These are phyloP conservation scores for Drosophila cyrtoloma DNA, from an alignment of 2,888 invertebrate genomes.

Conservation along the genomic window DNA sequence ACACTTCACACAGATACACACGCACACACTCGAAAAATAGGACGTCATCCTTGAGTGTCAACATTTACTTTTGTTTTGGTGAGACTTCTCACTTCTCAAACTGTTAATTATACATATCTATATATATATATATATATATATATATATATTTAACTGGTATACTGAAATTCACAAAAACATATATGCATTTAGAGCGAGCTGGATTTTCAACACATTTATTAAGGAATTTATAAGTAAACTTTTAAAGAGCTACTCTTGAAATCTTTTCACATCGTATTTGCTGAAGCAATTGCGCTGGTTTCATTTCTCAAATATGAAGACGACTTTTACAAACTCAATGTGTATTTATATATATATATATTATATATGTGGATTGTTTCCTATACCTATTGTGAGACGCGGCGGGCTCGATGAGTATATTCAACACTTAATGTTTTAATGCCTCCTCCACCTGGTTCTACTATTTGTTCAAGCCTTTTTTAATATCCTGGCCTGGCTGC, in stretches of 20 bases:
- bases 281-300: background rate
- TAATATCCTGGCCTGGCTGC: slow-evolving; percentile 21
- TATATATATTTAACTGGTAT: background rate
- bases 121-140: background rate
- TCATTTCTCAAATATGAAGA: background rate
- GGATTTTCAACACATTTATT: background rate
- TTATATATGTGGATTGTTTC: background rate
- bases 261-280: slow-evolving; percentile 1
- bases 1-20: slow-evolving; percentile 45
- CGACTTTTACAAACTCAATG: background rate
- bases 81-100: slow-evolving; percentile 12
- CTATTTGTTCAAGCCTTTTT: slow-evolving; percentile 36
- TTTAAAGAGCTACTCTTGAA: background rate
- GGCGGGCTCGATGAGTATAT: slow-evolving; percentile 47
- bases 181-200: background rate
- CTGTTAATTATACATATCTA: slow-evolving; percentile 12
- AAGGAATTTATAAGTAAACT: background rate
- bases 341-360: slow-evolving; percentile 2
- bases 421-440: slow-evolving; percentile 40
- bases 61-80: slow-evolving; percentile 56
- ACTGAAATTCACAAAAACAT: background rate
- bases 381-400: slow-evolving; percentile 34
- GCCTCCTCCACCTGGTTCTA: slow-evolving; percentile 31
- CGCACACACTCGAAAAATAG: slow-evolving; percentile 59
- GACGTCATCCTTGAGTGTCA: slow-evolving; percentile 71